Conservation (phyloP, 2,113 vertebrate species). For the Eidolon helvum region DNA sequence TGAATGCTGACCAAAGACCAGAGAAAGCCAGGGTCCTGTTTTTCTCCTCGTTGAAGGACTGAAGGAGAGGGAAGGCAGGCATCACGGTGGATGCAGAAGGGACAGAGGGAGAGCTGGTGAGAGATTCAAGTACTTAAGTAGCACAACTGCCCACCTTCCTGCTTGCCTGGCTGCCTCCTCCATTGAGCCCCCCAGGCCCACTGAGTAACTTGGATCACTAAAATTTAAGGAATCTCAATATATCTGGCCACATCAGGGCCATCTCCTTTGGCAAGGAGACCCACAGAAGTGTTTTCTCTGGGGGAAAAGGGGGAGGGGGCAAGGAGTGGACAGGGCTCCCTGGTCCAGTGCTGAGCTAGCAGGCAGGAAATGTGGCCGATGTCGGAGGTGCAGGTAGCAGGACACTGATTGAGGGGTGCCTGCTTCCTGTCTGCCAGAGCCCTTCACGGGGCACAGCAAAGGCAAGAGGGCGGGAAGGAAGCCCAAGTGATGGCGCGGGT, state of each 20-base stretch:
- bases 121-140: neutral
- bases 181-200: neutral
- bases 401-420: neutral
- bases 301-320: constrained; percentile 62
- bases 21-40: neutral
- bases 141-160: neutral
- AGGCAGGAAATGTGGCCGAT: constrained; percentile 65
- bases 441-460: neutral
- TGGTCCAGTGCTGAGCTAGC: constrained; percentile 64
- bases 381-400: neutral
- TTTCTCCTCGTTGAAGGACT: neutral
- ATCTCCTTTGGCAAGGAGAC: neutral
- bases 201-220: neutral
- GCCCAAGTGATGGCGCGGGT: neutral
- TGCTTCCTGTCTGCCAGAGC: neutral
- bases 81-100: neutral
- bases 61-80: constrained; percentile 59
- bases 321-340: constrained; percentile 66
- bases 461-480: neutral
- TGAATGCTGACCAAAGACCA: constrained; percentile 64
- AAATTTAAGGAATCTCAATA: neutral
- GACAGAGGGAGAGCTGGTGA: neutral
- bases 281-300: constrained; percentile 3
- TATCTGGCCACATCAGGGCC: neutral
- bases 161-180: neutral